Base-by-base conservation (phyloP, 2,113 vertebrate genomes). In the Pterocles burchelli region DNA sequence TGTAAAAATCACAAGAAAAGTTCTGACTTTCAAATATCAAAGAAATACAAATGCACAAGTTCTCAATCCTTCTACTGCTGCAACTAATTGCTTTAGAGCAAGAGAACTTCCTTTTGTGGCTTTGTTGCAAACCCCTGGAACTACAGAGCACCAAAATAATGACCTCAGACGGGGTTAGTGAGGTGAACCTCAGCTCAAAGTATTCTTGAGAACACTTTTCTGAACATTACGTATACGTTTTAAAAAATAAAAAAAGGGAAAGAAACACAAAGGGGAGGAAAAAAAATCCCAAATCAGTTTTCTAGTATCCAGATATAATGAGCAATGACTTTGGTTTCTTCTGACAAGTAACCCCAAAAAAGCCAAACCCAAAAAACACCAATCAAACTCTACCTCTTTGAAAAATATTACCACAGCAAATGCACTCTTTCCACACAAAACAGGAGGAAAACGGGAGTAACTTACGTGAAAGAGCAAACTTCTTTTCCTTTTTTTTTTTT, bases 31-130 rank as follows among this genome's bases (percentile, higher is more conserved):
- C 70, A 84, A 62, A 63, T 31, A 86, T 71, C 73, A 90, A 94
- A 96, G 86, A 51, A 68, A 91, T 80, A 80, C 90, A 94, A 93
- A 94, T 78, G 76, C 73, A 70, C 70, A 89, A 90, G 90, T 90
- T 92, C 88, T 88, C 79, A 17, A 14, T 94, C 83, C 57, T 92
- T 72, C 73, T 89, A 85, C 80, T 94, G 84, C 79, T 90, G 26
- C 86, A 92, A 84, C 75, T 97, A 96, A 96, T 94, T 96, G 92
- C 95, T 96, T 94, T 63, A 54, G 81, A 96, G 88, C 88, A 88
- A 66, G 79, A 94, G 46, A 63, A 90, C 85, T 94, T 96, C 95
- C 93, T 95, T 95, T 66, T 85, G 67, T 85, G 83, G 93, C 92
- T 96, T 93, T 95, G 92, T 89, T 93, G 93, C 86, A 94, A 97